Evolutionary conservation across 2,113 vertebrate genomes (phyloP), one percentile per base, ranked within the genome.

Genomic region (Indicator indicator): DNA sequence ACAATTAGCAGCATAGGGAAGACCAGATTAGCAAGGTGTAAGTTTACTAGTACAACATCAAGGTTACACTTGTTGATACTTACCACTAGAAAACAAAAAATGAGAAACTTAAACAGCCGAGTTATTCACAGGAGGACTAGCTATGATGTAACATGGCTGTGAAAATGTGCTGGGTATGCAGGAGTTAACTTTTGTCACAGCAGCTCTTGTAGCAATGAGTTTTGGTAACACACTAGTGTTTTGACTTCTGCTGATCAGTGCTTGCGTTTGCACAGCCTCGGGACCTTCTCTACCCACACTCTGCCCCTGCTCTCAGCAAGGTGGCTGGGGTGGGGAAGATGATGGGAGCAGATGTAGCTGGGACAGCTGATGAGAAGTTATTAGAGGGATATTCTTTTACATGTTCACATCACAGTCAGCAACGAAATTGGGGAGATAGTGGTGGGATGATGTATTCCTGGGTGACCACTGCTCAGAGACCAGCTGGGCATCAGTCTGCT

Each of bases 281-380:
- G 32, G 32, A 24, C 20, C 9, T 33, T 23, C 32, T 72, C 18
- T 17, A 13, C 48, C 82, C 62, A 26, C 18, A 36, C 71, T 62
- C 12, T 36, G 24, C 6, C 5, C 14, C 3, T 0, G 6, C 50
- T 11, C 64, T 36, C 33, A 54, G 19, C 2, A 2, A 80, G 19
- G 21, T 10, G 4, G 15, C 20, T 33, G 14, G 11, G 27, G 52
- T 32, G n/a, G 27, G 20, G 21, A 81, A 73, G 40, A 62, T 32
- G 9, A 19, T 46, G 15, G 11, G 14, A 69, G 32, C 1, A 6
- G 12, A 38, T 15, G 48, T 3, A 70, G 46, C 32, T 3, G 8
- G 14, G 28, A 78, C 14, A 78, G 67, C 11, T 26, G 6, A 60
- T 0, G 1, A 6, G 4, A 71, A 20, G 0, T 52, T 12, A n/a